Conservation (phyloP, 2,888 invertebrate species). For the Drosophila borealis region DNA sequence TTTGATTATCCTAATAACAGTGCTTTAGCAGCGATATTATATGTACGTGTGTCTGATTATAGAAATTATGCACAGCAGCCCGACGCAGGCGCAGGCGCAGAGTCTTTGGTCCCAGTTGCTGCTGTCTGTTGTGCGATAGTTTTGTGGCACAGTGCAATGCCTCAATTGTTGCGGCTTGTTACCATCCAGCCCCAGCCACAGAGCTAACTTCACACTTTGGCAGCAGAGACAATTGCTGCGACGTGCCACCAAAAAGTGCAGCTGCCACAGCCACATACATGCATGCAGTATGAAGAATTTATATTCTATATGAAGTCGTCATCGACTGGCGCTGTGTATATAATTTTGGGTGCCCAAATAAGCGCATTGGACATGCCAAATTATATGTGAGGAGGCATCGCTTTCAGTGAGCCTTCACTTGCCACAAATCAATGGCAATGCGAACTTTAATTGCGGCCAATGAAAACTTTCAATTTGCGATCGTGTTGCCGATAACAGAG, state of each 20-base stretch:
- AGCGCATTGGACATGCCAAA: conserved; percentile 74
- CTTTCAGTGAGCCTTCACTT: conserved; percentile 12
- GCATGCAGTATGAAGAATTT: conserved; percentile 24
- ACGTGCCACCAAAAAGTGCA: conserved; percentile 42
- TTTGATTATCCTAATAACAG: conserved; percentile 85
- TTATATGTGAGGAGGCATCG: conserved; percentile 40
- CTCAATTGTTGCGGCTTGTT: conserved; percentile 64
- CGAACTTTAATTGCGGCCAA: conserved; percentile 65
- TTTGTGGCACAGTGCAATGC: conserved; percentile 43
- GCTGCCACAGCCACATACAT: conserved; percentile 13
- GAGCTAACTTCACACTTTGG: conserved; percentile 77
- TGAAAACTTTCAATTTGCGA: conserved; percentile 72
- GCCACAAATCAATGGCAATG: conserved; percentile 61
- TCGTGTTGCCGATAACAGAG: conserved; percentile 71
- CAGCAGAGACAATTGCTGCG: conserved; percentile 57
- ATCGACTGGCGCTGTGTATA: conserved; percentile 48
- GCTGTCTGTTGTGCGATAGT: conserved; percentile 19
- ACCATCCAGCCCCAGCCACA: conserved; percentile 19
- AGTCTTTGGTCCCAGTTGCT: conserved; percentile 2
- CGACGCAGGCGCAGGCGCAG: conserved; percentile 18
- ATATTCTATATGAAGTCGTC: conserved; percentile 69
- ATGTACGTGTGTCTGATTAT: conserved; percentile 85
- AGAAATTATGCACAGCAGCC: conserved; percentile 81
- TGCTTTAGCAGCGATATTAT: conserved; percentile 84
- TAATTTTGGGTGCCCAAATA: conserved; percentile 73